Conservation (phyloP, 1,140 invertebrate genomes). For the Amphibalanus amphitrite region DNA sequence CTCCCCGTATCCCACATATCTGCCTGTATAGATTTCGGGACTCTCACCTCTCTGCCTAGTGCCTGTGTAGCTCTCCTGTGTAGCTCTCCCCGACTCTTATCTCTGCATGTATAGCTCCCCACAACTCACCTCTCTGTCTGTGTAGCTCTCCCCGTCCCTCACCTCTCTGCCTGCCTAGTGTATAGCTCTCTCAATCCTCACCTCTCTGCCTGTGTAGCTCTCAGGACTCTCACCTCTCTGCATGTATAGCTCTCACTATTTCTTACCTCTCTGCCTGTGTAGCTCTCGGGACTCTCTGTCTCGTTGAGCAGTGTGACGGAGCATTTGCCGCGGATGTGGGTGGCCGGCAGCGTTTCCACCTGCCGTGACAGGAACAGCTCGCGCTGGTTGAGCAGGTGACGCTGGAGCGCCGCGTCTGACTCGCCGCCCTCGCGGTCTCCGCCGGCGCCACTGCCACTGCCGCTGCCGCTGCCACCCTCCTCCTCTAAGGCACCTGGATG, state of each 20-base stretch:
- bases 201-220: too few species aligned
- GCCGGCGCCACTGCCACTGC: slow-evolving; percentile 15
- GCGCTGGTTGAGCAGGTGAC: slow-evolving; percentile 89
- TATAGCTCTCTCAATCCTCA: background rate
- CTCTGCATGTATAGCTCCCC: too few species aligned
- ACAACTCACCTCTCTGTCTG: background rate
- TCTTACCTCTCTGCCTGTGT: slow-evolving; percentile 83
- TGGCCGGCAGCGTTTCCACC: slow-evolving; percentile 93
- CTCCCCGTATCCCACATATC: slow-evolving; percentile 19
- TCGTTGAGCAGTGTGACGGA: slow-evolving; percentile 94
- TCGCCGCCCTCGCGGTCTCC: slow-evolving; percentile 17
- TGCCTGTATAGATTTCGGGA: too few species aligned
- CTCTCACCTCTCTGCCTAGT: too few species aligned
- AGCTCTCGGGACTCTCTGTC: slow-evolving; percentile 86
- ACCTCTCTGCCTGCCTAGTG: background rate
- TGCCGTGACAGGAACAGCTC: slow-evolving; percentile 96
- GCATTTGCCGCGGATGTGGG: slow-evolving; percentile 97
- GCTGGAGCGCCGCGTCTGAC: slow-evolving; percentile 37
- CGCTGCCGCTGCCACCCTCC: slow-evolving; percentile 23
- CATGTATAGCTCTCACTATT: too few species aligned
- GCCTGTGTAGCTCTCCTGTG: too few species aligned
- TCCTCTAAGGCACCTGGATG: slow-evolving; percentile 40
- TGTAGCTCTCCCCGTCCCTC: background rate
- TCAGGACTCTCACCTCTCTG: slow-evolving; percentile 75
- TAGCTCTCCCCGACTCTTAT: too few species aligned